A percentile compares a stretch with the other conserved stretches of the same genome.
Evolutionary conservation across 2,888 invertebrate genomes (phyloP).

Genomic region (Crioceris asparagi): DNA sequence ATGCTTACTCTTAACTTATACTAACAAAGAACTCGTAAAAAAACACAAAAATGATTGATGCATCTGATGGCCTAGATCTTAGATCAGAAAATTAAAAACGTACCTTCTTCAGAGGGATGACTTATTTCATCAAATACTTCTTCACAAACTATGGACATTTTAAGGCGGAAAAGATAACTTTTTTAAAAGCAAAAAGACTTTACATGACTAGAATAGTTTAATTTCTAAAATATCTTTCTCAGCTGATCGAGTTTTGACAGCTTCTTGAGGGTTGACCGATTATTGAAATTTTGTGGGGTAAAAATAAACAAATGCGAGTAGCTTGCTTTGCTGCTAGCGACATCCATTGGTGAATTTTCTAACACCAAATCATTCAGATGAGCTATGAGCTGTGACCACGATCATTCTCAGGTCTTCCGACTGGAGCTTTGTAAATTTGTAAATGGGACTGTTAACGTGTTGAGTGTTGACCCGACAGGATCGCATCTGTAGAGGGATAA

Average conservation of each 20-base stretch:
- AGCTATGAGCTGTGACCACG: too few species aligned
- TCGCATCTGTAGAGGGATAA: too few species aligned
- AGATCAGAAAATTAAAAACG: slow-evolving; percentile 27
- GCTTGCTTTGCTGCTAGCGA: slow-evolving; percentile 8
- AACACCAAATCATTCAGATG: too few species aligned
- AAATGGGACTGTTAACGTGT: too few species aligned
- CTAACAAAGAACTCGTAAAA: background rate
- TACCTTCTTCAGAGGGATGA: slow-evolving; percentile 73
- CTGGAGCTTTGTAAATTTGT: too few species aligned
- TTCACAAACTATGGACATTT: slow-evolving; percentile 53
- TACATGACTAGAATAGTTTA: too few species aligned
- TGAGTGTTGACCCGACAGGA: too few species aligned
- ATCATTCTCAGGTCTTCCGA: too few species aligned
- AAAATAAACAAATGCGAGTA: slow-evolving; percentile 24
- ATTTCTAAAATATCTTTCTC: slow-evolving; percentile 7
- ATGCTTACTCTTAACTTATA: background rate
- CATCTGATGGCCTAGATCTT: background rate
- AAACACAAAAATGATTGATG: background rate
- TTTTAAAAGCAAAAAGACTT: too few species aligned
- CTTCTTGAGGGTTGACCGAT: slow-evolving; percentile 11
- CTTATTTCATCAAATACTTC: slow-evolving; percentile 79
- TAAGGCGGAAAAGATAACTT: background rate
- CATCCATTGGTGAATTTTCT: slow-evolving; percentile 14
- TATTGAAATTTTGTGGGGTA: slow-evolving; percentile 21
- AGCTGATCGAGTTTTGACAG: slow-evolving; percentile 21